Base-by-base conservation (phyloP, 1,140 invertebrate species). In the Drosophila busckii region DNA sequence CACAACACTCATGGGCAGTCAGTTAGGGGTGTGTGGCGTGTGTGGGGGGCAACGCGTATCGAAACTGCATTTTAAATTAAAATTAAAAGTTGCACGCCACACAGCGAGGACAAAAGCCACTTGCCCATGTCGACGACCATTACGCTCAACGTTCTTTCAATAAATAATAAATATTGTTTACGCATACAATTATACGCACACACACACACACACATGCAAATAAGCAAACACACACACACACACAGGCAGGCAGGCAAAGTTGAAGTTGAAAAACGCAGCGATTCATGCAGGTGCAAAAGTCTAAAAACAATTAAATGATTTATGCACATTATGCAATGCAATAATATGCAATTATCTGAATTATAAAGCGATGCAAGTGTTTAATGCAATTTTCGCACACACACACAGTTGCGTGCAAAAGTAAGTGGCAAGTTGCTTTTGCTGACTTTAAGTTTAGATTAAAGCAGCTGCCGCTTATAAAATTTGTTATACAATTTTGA, bases 31-130 rank as follows among this genome's bases (percentile, higher is more conserved):
- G 37, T 7, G 7, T 4, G n/a, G 25, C 16, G 28, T 2, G 10
- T 2, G 10, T 15, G 7, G 7, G 29, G 19, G 28, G 20, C 12
- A 31, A 64, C 52, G 34, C 52, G 42, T 34, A 49, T 17, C 49
- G 54, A 82, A 83, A 84, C 56, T 78, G 78, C 78, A 83, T 83
- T 83, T 83, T 84, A 84, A 80, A 84, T 84, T 84, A 82, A 70
- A 75, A 80, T 67, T 70, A 84, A 84, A 80, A 82, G 63, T 73
- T 64, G 73, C 68, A 68, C 67, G 70, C 54, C 54, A 31, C 70
- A 75, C 25, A 32, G 69, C 65, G 46, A 66, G 59, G 59, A 69
- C 59, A 60, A 34, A n/a, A 35, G 50, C 23, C 38, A 12, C 56
- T 20, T 20, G 19, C 6, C 15, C 29, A 42, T 10, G 37, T 23